Base-by-base conservation (phyloP, 2,113 vertebrate species). In the Edolisoma coerulescens region DNA sequence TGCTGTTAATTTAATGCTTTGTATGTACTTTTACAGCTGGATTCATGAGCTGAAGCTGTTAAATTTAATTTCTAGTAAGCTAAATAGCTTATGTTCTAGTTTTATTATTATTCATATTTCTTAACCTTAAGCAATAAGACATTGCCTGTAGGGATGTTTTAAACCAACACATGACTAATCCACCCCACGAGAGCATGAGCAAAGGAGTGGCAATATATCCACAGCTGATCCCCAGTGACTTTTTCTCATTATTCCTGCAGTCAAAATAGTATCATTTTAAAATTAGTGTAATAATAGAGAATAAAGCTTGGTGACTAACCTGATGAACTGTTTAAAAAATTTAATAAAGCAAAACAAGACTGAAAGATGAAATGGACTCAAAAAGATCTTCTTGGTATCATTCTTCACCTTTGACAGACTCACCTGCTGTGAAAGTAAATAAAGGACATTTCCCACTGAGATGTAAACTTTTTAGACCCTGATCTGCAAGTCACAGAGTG, bases 31-130 rank as follows among this genome's bases (percentile, higher is more conserved):
- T 95, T 95, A 95, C 92, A 97, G 97, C 82, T 98, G 95, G 83
- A 94, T 91, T 95, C 95, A 90, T 95, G 94, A 95, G 75, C 85
- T 96, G 91, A 95, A 96, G 65, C 92, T 97, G 93, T 96, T 97
- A 91, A 96, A 96, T 97, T 97, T 96, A 96, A 95, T 97, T 95
- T 94, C 91, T 95, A 92, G 93, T 89, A 95, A 97, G 70, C 89
- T 96, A 97, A 98, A 97, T 95, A 97, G 74, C 94, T 97, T 97
- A 98, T 91, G 94, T 95, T 92, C 90, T 95, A 96, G 89, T 90
- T 93, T 96, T 96, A 84, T 92, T 97, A 97, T 97, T 97, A 97
- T 97, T 98, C 93, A 90, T 98, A 97, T 97, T 98, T 97, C 96
- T 95, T 76, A 96, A 91, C 91, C 74, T 94, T 94, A 93, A 96